phyloP scores from a whole-genome alignment of 2,888 invertebrate species.

The Anorthoa munda region DNA sequence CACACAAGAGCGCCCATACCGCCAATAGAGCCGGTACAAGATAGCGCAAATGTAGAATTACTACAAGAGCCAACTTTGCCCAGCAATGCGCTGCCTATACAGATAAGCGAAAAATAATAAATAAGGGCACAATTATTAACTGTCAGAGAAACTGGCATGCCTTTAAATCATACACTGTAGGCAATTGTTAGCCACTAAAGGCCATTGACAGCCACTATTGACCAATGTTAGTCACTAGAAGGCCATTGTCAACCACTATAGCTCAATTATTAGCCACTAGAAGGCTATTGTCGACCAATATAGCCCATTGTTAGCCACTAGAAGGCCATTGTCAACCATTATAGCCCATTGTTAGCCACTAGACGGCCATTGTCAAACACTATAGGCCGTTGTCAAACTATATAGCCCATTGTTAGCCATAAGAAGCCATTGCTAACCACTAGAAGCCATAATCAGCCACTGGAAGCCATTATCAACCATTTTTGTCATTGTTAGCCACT shows the following conservation, averaged over 20 bases:
- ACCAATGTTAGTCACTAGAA: not conserved
- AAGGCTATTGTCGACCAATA: fast-evolving
- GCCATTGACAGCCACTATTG: not conserved
- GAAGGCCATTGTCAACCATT: not conserved
- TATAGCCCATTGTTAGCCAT: not conserved
- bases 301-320: not conserved
- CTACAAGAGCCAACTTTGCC: too few species aligned
- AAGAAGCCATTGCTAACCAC: not conserved
- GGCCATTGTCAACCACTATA: not conserved
- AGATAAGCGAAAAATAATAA: too few species aligned
- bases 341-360: not conserved
- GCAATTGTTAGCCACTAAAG: too few species aligned
- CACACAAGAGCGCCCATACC: too few species aligned
- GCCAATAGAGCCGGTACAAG: too few species aligned
- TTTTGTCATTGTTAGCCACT: not conserved
- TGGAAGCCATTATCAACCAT: not conserved
- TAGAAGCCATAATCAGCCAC: not conserved
- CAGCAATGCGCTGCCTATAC: too few species aligned
- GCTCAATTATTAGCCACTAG: too few species aligned
- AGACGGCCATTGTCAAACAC: too few species aligned
- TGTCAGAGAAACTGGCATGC: too few species aligned
- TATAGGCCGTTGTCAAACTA: not conserved
- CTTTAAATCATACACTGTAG: too few species aligned
- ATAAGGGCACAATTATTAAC: too few species aligned
- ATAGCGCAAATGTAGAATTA: too few species aligned